Evolutionary conservation across 2,888 invertebrate species (phyloP).

Genomic region (Odontocerum albicorne): DNA sequence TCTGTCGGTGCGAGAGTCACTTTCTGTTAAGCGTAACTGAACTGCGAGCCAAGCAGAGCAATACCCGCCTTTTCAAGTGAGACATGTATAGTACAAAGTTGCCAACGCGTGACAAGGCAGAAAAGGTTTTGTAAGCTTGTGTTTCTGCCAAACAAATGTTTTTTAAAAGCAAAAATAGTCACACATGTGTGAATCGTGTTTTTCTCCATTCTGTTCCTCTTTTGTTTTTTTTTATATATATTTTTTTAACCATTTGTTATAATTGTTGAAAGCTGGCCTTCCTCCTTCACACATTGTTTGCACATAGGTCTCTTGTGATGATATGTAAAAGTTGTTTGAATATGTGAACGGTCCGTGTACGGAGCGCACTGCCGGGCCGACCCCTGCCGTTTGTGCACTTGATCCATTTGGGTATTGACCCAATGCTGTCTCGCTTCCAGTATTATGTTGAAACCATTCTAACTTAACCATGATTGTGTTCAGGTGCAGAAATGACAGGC

Average conservation of each 20-base stretch:
- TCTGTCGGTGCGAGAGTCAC: background rate
- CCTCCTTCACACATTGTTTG: constrained; percentile 85
- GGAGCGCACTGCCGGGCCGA: no score
- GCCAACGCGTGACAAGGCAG: constrained; percentile 30
- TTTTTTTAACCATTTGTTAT: constrained; percentile 24
- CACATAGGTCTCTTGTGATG: constrained; percentile 59
- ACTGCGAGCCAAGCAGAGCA: no score
- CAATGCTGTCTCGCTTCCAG: no score
- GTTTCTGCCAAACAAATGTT: constrained; percentile 20
- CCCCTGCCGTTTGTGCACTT: no score
- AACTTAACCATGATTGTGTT: no score
- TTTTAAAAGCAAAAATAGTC: no score
- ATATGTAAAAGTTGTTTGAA: no score
- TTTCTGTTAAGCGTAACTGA: background rate
- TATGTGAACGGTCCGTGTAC: no score
- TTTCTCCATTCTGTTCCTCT: background rate
- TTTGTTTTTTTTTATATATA: constrained; percentile 2
- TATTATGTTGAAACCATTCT: no score
- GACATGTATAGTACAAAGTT: constrained; percentile 35
- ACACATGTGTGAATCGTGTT: no score
- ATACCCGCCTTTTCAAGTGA: constrained; percentile 25
- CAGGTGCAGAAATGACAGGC: no score
- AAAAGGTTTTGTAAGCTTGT: constrained; percentile 31
- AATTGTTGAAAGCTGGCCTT: constrained; percentile 66
- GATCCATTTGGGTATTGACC: no score